Evolutionary conservation across 2,113 vertebrate species (phyloP).

Genomic region (Kryptolebias marmoratus): DNA sequence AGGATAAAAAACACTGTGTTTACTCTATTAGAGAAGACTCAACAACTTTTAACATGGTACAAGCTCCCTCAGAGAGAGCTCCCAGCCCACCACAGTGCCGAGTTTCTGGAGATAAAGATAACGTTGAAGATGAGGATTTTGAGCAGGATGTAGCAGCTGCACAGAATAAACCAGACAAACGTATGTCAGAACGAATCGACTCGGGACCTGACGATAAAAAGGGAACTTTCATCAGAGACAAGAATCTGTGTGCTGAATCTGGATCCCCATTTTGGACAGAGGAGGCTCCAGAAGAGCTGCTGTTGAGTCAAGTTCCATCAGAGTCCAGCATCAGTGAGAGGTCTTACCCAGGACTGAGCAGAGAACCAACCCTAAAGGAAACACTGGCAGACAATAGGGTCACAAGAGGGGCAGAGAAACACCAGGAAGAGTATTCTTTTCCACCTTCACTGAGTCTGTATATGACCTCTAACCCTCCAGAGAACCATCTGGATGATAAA

Average conservation of each 20-base stretch:
- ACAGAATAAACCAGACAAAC: not conserved
- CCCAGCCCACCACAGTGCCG: not conserved
- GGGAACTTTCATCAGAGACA: not conserved
- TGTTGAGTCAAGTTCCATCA: not conserved
- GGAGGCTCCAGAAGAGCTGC: not conserved
- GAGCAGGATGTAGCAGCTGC: not conserved
- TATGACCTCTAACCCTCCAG: conserved; percentile 2
- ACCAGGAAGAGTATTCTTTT: not conserved
- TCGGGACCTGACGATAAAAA: not conserved
- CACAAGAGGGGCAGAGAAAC: not conserved
- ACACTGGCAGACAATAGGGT: not conserved
- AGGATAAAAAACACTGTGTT: conserved; percentile 2
- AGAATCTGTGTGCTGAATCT: not conserved
- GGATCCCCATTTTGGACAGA: not conserved
- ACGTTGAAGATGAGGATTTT: not conserved
- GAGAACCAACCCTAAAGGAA: not conserved
- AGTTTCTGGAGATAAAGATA: not conserved
- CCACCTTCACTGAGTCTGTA: not conserved
- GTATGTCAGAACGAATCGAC: not conserved
- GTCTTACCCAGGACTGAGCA: not conserved
- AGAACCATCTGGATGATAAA: not conserved
- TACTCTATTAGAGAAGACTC: conserved; percentile 28
- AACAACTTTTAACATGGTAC: not conserved
- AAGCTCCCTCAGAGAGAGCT: not conserved
- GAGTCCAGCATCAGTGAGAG: not conserved